These are phyloP conservation scores for Paguma larvata DNA, from an alignment of 2,797 vertebrate genomes.

Conservation along the genomic window DNA sequence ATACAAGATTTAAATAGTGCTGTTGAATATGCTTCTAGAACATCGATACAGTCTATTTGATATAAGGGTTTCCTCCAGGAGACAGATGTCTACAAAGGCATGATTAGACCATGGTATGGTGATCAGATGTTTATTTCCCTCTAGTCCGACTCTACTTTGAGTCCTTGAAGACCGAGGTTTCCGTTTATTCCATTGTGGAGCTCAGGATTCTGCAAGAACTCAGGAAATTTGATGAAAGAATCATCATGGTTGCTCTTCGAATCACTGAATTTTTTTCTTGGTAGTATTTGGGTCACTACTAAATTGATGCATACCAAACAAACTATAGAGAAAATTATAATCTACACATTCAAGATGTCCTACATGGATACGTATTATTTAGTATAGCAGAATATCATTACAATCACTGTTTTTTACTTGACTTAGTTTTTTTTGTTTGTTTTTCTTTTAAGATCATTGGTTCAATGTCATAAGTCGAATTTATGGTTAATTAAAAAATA, in stretches of 20 bases:
- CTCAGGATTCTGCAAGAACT: neutral
- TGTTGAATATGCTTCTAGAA: neutral
- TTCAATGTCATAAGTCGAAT: neutral
- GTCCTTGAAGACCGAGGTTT: neutral
- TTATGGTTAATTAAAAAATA: slow-evolving; percentile 28
- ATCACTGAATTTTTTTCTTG: neutral
- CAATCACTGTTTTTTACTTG: neutral
- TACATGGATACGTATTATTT: neutral
- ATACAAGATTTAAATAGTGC: neutral
- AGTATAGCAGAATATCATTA: neutral
- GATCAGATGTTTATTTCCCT: neutral
- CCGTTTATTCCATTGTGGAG: neutral
- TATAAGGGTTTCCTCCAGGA: neutral
- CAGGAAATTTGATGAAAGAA: neutral
- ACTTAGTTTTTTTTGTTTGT: neutral
- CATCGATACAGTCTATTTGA: neutral
- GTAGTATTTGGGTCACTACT: neutral
- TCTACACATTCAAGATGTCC: neutral
- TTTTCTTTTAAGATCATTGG: neutral
- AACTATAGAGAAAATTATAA: neutral
- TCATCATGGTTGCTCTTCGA: neutral
- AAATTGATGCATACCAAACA: neutral
- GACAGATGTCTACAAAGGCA: neutral
- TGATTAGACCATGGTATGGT: neutral
- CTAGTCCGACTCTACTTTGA: neutral